A percentile compares a stretch with the other conserved stretches of the same genome.
phyloP scores from a whole-genome alignment of 2,113 vertebrate species.

The Marmota flaviventris region DNA sequence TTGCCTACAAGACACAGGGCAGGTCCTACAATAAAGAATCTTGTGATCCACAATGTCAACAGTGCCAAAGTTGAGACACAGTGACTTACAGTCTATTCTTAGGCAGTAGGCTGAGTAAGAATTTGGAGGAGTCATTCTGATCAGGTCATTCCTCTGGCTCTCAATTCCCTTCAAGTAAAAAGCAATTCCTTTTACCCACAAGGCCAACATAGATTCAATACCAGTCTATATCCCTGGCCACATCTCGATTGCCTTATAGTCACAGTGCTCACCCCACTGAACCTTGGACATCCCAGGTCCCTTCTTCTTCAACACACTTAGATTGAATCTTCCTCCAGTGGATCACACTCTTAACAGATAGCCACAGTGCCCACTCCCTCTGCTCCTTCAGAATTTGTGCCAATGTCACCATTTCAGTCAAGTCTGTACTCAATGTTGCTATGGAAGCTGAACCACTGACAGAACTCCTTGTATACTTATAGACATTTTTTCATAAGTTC shows the following conservation, averaged over 20 bases:
- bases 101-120: not conserved
- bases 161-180: not conserved
- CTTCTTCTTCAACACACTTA: not conserved
- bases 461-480: not conserved
- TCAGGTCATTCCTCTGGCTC: not conserved
- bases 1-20: not conserved
- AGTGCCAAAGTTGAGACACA: not conserved
- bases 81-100: not conserved
- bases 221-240: not conserved
- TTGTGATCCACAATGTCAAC: not conserved
- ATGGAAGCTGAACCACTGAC: not conserved
- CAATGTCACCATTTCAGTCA: not conserved
- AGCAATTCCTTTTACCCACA: not conserved
- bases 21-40: not conserved
- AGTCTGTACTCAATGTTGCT: not conserved
- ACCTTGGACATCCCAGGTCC: not conserved
- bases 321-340: not conserved
- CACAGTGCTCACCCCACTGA: not conserved
- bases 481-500: not conserved
- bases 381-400: not conserved
- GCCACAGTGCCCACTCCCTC: fast-evolving
- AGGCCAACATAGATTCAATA: fast-evolving
- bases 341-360: not conserved
- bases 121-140: not conserved
- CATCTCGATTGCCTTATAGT: fast-evolving